A percentile compares a stretch with the other conserved stretches of the same genome.
These are phyloP conservation scores for Myotis findleyi DNA, from an alignment of 2,797 vertebrate species.

Conservation along the genomic window DNA sequence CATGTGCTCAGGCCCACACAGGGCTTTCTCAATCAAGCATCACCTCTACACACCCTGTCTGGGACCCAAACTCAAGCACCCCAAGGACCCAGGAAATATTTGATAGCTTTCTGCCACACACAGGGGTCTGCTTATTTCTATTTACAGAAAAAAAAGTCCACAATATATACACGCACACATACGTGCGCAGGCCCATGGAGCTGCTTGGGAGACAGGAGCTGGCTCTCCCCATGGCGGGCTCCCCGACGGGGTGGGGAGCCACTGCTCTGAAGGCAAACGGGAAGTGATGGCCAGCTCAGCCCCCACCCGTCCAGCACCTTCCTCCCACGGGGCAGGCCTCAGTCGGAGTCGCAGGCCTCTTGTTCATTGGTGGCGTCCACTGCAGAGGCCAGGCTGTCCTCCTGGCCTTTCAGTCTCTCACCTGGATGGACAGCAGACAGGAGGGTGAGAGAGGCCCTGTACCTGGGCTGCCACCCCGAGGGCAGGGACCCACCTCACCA, in stretches of 20 bases:
- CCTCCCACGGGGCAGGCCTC: slow-evolving; percentile 72
- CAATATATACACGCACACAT: not conserved
- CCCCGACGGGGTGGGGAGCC: not conserved
- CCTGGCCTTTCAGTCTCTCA: slow-evolving; percentile 94
- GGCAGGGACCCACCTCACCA: no score
- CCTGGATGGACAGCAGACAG: slow-evolving; percentile 86
- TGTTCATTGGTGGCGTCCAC: slow-evolving; percentile 87
- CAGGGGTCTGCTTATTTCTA: slow-evolving; percentile 7
- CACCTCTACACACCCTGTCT: not conserved
- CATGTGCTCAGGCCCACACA: not conserved
- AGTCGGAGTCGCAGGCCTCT: slow-evolving; percentile 94
- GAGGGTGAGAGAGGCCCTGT: not conserved
- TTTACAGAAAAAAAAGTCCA: slow-evolving; percentile 28
- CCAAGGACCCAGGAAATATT: not conserved
- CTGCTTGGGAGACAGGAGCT: not conserved
- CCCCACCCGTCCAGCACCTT: not conserved
- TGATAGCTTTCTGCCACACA: not conserved
- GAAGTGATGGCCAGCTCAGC: not conserved
- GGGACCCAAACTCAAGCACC: not conserved
- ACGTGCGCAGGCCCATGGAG: not conserved
- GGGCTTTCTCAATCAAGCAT: not conserved
- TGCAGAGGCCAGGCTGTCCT: slow-evolving; percentile 91
- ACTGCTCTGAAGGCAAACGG: not conserved
- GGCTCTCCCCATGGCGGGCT: not conserved
- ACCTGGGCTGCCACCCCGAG: not conserved